Base-by-base conservation (phyloP, 2,888 invertebrate species). In the Athetis lepigone region DNA sequence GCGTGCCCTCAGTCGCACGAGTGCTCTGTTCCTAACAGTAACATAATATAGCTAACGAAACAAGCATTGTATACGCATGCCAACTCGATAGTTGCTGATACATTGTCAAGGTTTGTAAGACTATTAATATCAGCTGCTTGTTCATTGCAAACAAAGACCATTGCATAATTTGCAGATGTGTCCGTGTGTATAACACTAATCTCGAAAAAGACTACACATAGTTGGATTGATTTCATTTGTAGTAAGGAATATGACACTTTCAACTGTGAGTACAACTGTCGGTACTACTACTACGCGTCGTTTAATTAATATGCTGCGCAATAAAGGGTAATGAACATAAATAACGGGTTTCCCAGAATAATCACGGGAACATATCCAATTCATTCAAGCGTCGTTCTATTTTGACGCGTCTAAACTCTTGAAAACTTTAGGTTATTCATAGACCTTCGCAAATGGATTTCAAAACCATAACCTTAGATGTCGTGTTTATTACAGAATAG, bases 51-150 rank as follows among this genome's bases (percentile, higher is more conserved):
- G n/a, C 58, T 27, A 73, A 83, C 79, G 67, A 80, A 80, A 63
- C 74, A 25, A 70, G 80, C 81, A 77, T 79, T 86, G 83, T 81
- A n/a, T n/a, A 82, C 39, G 42, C 72, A 67, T 80, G 81, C 80
- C 81, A 83, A 84, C 55, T 70, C 43, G 64, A 27, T 11, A 43
- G 49, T 11, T 43, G 39, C 16, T 64, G 40, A 39, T 67, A 70
- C 39, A 55, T 49, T 75, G 60, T 75, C 71, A 77, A 77, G 77
- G 75, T 71, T 56, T 21, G 37, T 19, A 23, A n/a, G 13, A 52
- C 61, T 75, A 69, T 72, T 64, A 64, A 59, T 75, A 67, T 40
- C 46, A 29, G 49, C 40, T 65, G 40, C 7, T 0, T 46, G 18
- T 60, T 51, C 37, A 46, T 54, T 40, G 65, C 70, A 72, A 73